Base-by-base conservation (phyloP, 2,797 vertebrate species). In the Micropoecilia bifurca region DNA sequence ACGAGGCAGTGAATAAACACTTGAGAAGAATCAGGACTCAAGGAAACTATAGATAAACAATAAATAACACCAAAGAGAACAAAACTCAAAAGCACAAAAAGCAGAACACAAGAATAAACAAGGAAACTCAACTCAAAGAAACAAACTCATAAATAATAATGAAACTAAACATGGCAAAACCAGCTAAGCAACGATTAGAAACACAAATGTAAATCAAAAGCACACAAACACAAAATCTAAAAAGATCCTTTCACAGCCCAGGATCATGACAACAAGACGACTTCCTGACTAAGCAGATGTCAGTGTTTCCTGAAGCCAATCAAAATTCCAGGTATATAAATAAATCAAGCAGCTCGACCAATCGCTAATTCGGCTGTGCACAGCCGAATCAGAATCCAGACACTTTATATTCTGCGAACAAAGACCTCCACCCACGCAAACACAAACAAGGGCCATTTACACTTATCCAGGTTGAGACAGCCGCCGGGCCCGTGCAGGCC, bases 381-480 rank as follows among this genome's bases (percentile, higher is more conserved):
- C 53, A 76, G 63, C 8, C 12, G 28, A 79, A 69, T 73, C 48
- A 82, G 45, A 82, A 69, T n/a, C 25, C 39, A 25, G 14, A 63
- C 46, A 50, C 39, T 55, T 61, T 5, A 3, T 81, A 69, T 87
- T 72, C 80, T 81, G 79, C 71, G 77, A 78, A 83, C 77, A 71
- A 48, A 75, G 48, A 59, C 75, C 78, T 80, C 78, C 82, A 48
- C 90, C 76, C 75, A 63, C 81, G 30, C 74, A 55, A 71, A 25
- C 76, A 73, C 71, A 61, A 82, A 85, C 78, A 68, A 53, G 74
- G 82, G 36, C 50, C 57, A 84, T 83, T 66, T 69, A 1, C 88
- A 82, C 80, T 76, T 74, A 87, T 86, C 80, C 89, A 93, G 90
- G 81, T 88, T 76, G 73, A 93, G 79, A 68, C 88, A 87, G 90